Evolutionary conservation across 2,888 invertebrate species (phyloP), one percentile per base, ranked within the genome.

Genomic region (Callyntrura sp.): DNA sequence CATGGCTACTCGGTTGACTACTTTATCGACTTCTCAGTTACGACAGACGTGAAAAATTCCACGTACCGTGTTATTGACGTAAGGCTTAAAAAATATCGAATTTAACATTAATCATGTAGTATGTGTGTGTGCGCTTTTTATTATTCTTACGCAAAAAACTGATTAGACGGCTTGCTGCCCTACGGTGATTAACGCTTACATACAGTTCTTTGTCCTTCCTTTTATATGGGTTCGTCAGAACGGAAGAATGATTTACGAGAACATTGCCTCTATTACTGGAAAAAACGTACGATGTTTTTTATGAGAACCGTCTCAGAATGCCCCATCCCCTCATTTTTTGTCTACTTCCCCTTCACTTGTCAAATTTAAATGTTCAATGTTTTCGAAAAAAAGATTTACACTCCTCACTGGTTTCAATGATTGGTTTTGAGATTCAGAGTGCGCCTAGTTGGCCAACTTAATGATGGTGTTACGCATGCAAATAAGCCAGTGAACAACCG

Each of bases 1-100:
- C 95, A 96, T 81, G 98, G 98, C 1, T 98, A 98, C 95, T 98
- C 97, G 91, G 97, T 98, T 90, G 98, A 98, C 95, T 98, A 98
- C 94, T 97, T 98, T 94, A 96, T 98, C 57, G 98, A 98, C 94
- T 98, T 98, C 94, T 98, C 98, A 60, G 97, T 98, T 94, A 97
- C 97, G 48, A 97, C 97, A 8, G 98, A 98, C 94, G 96, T 98
- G 90, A 98, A 98, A 94, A 98, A 98, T 94, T 98, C 98, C 57
- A 97, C 97, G 0, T 96, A 96, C 93, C 96, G 98, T 91, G 96
- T 97, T 81, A 97, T 98, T 94, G 98, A 98, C 95, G 98, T 98
- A 95, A 96, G 96, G 60, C 4, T 55, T n/a, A 28, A 70, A 70
- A n/a, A 12, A 51, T 51, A 14, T 51, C 2, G 9, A 51, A 51